Evolutionary conservation across 2,888 invertebrate genomes (phyloP).

Genomic region (Volucella bombylans): DNA sequence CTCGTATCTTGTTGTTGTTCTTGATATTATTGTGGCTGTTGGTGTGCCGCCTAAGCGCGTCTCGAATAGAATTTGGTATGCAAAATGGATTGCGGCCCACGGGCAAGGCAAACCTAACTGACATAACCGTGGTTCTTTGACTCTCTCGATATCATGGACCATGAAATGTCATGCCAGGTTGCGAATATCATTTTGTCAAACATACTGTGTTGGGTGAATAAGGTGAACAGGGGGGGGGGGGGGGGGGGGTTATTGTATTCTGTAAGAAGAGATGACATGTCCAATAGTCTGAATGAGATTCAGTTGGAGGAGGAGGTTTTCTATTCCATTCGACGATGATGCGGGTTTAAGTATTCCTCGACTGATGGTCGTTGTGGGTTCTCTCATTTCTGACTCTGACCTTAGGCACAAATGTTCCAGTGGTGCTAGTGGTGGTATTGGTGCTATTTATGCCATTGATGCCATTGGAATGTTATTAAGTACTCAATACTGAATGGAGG

Average conservation of each 20-base stretch:
- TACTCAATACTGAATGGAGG: conserved; percentile 26
- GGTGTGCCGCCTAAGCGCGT: neutral
- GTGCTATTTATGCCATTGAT: neutral
- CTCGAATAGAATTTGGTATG: conserved; percentile 60
- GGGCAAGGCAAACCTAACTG: conserved; percentile 50
- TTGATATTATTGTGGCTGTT: no score
- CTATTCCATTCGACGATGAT: conserved; percentile 13
- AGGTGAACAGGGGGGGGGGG: neutral
- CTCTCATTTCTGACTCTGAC: conserved; percentile 22
- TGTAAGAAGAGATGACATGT: conserved; percentile 62
- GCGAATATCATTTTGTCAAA: conserved; percentile 46
- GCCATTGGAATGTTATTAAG: conserved; percentile 65
- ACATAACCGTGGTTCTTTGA: conserved; percentile 58
- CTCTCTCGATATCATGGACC: conserved; percentile 18
- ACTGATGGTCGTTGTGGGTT: conserved; percentile 37
- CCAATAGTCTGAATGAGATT: conserved; percentile 31
- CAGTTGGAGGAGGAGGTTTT: no score
- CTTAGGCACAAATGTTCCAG: conserved; percentile 40
- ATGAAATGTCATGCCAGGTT: conserved; percentile 50
- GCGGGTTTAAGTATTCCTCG: conserved; percentile 49
- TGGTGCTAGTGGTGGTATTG: no score
- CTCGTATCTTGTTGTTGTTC: neutral
- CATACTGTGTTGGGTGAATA: neutral
- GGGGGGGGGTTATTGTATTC: conserved; percentile 31
- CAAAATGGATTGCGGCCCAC: conserved; percentile 64